phyloP scores from a whole-genome alignment of 2,797 vertebrate species.

The Eospalax fontanierii region DNA sequence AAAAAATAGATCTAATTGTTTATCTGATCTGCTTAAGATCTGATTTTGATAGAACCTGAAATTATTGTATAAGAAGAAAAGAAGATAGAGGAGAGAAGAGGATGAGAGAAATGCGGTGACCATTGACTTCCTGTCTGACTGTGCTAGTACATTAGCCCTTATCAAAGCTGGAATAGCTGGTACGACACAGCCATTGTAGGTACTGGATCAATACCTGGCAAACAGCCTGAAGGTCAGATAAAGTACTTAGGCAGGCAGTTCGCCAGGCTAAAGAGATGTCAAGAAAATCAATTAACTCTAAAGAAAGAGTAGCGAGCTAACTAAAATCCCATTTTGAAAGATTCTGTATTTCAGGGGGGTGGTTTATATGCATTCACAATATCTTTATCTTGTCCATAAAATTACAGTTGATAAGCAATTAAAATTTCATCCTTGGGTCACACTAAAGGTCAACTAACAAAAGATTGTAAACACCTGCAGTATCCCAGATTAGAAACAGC shows the following conservation, averaged over 20 bases:
- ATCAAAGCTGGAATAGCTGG: constrained; percentile 91
- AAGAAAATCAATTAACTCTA: constrained; percentile 94
- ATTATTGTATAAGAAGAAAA: constrained; percentile 82
- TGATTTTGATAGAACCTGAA: constrained; percentile 85
- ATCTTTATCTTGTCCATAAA: constrained; percentile 91
- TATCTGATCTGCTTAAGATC: constrained; percentile 83
- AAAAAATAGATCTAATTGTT: constrained; percentile 76
- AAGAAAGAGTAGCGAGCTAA: constrained; percentile 91
- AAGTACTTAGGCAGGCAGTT: constrained; percentile 93
- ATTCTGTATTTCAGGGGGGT: constrained; percentile 90
- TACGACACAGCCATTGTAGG: constrained; percentile 88
- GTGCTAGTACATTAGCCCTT: constrained; percentile 90
- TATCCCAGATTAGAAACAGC: constrained; percentile 73
- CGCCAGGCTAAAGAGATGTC: constrained; percentile 94
- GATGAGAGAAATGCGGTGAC: constrained; percentile 90
- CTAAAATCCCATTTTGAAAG: constrained; percentile 91
- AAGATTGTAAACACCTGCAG: constrained; percentile 83
- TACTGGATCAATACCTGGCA: constrained; percentile 91
- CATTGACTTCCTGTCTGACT: constrained; percentile 90
- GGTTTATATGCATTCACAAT: constrained; percentile 89
- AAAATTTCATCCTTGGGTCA: constrained; percentile 86
- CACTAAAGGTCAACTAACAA: constrained; percentile 81
- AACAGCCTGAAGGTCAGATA: constrained; percentile 92
- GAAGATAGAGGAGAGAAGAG: constrained; percentile 76
- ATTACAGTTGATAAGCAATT: constrained; percentile 90